Conservation (phyloP, 1,140 invertebrate genomes). For the Nasonia giraulti region DNA sequence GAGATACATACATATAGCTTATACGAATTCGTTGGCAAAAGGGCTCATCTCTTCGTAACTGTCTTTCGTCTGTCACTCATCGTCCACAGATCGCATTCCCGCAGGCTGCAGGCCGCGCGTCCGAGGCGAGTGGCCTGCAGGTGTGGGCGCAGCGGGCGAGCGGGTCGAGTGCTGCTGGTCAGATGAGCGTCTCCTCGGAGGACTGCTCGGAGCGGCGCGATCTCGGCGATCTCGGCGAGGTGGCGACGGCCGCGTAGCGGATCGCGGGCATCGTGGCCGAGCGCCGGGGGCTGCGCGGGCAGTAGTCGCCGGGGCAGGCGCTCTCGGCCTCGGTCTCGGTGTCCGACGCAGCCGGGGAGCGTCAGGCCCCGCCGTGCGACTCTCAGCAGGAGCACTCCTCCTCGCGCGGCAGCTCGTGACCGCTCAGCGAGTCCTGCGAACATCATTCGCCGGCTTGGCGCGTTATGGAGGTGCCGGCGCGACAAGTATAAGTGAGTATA, state of each 20-base stretch:
- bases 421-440: constrained; percentile 58
- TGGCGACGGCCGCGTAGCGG: constrained; percentile 12
- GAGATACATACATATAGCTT: no score
- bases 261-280: constrained; percentile 62
- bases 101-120: no score
- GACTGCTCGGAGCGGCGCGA: constrained; percentile 51
- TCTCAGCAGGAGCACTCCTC: constrained; percentile 70
- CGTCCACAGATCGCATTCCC: no score
- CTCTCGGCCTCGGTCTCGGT: constrained; percentile 34
- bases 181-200: constrained; percentile 64
- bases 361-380: constrained; percentile 63
- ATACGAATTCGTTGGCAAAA: no score
- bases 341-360: constrained; percentile 44
- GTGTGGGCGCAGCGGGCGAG: no score
- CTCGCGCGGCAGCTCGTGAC: constrained; percentile 62
- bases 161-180: no score
- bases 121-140: no score
- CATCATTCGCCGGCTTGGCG: no score
- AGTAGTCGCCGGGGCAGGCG: constrained; percentile 12
- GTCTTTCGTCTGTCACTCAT: no score
- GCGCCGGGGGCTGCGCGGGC: constrained; percentile 48
- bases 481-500: no score
- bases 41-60: no score
- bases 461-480: no score
- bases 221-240: constrained; percentile 37